Conservation (phyloP, 2,888 invertebrate genomes). For the Chydorus sphaericus region DNA sequence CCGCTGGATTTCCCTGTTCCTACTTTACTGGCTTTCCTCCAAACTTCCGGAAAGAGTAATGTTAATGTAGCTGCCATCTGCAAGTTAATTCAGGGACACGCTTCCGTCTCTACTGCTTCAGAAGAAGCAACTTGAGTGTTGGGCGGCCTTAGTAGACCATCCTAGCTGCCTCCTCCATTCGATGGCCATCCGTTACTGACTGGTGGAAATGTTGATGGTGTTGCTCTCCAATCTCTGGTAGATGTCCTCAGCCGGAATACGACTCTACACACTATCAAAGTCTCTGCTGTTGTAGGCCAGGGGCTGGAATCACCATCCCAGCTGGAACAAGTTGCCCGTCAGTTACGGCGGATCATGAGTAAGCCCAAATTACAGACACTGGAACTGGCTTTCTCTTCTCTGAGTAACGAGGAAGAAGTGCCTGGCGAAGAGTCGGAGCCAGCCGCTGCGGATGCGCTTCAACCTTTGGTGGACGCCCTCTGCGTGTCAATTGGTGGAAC, state of each 20-base stretch:
- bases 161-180: constrained; percentile 26
- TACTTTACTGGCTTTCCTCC: constrained; percentile 36
- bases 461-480: constrained; percentile 38
- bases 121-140: constrained; percentile 20
- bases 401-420: constrained; percentile 38
- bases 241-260: constrained; percentile 37
- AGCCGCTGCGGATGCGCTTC: constrained; percentile 24
- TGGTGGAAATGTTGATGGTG: not conserved
- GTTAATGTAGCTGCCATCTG: constrained; percentile 38
- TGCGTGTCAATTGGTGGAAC: constrained; percentile 24
- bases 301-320: constrained; percentile 32
- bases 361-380: constrained; percentile 37
- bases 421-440: constrained; percentile 31
- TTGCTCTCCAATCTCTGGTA: not conserved
- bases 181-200: constrained; percentile 5
- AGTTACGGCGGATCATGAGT: not conserved
- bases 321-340: not conserved
- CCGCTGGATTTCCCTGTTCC: constrained; percentile 36
- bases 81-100: constrained; percentile 32
- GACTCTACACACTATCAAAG: constrained; percentile 36
- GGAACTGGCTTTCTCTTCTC: constrained; percentile 37
- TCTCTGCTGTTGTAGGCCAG: constrained; percentile 37
- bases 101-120: constrained; percentile 20
- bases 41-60: constrained; percentile 38
- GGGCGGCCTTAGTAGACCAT: constrained; percentile 28